Evolutionary conservation across 1,140 invertebrate species (phyloP).

Genomic region (Drosophila pachea): DNA sequence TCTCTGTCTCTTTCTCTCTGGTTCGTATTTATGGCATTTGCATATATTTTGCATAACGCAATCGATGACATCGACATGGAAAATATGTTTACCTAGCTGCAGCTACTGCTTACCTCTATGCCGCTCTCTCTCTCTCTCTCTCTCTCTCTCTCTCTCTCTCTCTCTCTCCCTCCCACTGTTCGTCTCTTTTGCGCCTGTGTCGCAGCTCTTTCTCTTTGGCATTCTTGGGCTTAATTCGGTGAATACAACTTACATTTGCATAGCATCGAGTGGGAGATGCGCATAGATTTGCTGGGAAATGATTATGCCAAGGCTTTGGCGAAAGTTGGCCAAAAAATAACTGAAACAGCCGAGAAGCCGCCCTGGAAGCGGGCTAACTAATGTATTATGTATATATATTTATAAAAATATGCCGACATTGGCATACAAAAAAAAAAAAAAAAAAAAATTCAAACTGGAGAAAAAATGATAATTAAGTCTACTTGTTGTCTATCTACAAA

Average conservation of each 20-base stretch:
- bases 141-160: slow-evolving; percentile 1
- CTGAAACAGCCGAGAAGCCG: slow-evolving; percentile 43
- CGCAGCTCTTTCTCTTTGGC: slow-evolving; percentile 19
- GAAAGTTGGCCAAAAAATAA: slow-evolving; percentile 63
- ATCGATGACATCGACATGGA: slow-evolving; percentile 78
- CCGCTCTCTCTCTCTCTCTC: slow-evolving; percentile 4
- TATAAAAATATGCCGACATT: slow-evolving; percentile 27
- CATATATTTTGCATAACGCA: slow-evolving; percentile 79
- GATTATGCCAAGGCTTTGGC: slow-evolving; percentile 53
- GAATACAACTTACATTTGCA: slow-evolving; percentile 70
- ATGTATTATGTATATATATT: slow-evolving; percentile 55
- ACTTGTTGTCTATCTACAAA: slow-evolving; percentile 74
- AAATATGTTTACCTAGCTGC: slow-evolving; percentile 69
- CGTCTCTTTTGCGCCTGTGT: no score
- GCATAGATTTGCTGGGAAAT: slow-evolving; percentile 75
- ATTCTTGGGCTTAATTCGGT: slow-evolving; percentile 64
- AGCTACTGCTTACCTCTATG: slow-evolving; percentile 28
- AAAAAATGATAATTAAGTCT: slow-evolving; percentile 78
- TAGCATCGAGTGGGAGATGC: slow-evolving; percentile 63
- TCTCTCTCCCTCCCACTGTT: background rate
- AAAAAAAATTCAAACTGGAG: slow-evolving; percentile 21
- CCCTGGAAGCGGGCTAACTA: slow-evolving; percentile 50
- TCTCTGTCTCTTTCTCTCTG: slow-evolving; percentile 1
- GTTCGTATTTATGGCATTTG: slow-evolving; percentile 76
- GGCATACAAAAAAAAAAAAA: slow-evolving; percentile 46